Evolutionary conservation across 2,113 vertebrate species (phyloP), one percentile per base, ranked within the genome.

Genomic region (Xiphias gladius): DNA sequence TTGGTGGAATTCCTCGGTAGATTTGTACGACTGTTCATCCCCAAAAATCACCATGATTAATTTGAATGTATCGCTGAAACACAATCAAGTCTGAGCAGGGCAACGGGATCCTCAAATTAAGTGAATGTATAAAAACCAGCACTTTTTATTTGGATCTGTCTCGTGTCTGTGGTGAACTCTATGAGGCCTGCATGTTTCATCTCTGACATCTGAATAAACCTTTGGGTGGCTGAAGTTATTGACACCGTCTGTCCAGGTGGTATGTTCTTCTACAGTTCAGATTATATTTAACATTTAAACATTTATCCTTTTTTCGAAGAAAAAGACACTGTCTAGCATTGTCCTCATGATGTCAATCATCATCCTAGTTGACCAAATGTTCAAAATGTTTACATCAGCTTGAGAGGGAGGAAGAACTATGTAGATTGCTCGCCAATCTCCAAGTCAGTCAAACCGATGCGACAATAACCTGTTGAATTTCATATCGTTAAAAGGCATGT

Each of bases 321-420:
- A 65, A 88, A 74, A 78, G 37, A 57, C 73, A 28, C 67, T 28
- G 74, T 79, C 65, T 46, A 54, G 55, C 65, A 39, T 86, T 28
- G 55, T 90, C 82, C 64, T 69, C 43, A 39, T 63, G 81, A 92
- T 90, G 73, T 88, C 82, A 80, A 48, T 77, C 82, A 89, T 86
- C 82, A 89, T 88, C 68, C 89, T 82, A 89, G 84, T 75, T 55
- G 81, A 94, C 92, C 90, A 93, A 93, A 93, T 76, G 67, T 61
- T 26, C 5, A 7, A 79, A 85, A 89, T 80, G 89, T 93, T 93
- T 94, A 94, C 93, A 90, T 90, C 55, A 76, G 82, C 68, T 30
- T 80, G 78, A 86, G 82, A 74, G 76, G 76, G 80, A 84, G 63
- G 76, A 64, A 73, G 78, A 75, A 35, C 32, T 30, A 28, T 14